Conservation (phyloP, 1,140 invertebrate genomes). For the Stegodyphus dumicola region DNA sequence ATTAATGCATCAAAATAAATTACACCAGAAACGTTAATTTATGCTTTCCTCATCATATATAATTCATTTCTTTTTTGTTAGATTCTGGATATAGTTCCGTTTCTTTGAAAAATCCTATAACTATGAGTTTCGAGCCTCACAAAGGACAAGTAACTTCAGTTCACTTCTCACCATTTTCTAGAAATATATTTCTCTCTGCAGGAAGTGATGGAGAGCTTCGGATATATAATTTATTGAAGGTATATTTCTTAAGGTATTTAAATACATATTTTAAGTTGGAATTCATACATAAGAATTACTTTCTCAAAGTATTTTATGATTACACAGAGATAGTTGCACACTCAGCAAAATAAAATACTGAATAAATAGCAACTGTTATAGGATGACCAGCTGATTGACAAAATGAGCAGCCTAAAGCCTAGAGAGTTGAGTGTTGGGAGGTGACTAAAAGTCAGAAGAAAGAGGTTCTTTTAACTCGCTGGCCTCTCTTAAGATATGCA, state of each 20-base stretch:
- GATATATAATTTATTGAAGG: slow-evolving; percentile 59
- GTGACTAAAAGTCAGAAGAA: too few relatives aligned
- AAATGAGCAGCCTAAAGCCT: too few relatives aligned
- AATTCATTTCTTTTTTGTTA: slow-evolving; percentile 2
- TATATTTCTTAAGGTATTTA: neutral
- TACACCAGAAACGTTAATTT: neutral
- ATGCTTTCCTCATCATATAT: neutral
- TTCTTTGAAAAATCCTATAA: slow-evolving; percentile 54
- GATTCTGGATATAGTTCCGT: slow-evolving; percentile 20
- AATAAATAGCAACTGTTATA: too few relatives aligned
- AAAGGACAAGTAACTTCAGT: slow-evolving; percentile 53
- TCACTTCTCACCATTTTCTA: slow-evolving; percentile 55
- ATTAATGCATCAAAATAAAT: neutral
- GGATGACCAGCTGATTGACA: too few relatives aligned
- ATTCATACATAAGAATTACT: too few relatives aligned
- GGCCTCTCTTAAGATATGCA: too few relatives aligned
- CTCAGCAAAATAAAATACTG: too few relatives aligned
- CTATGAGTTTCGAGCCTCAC: slow-evolving; percentile 54
- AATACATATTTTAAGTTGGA: too few relatives aligned
- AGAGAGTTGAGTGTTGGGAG: too few relatives aligned
- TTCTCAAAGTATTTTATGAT: too few relatives aligned
- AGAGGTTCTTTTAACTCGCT: too few relatives aligned
- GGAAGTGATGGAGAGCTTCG: slow-evolving; percentile 61
- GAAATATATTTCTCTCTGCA: slow-evolving; percentile 61
- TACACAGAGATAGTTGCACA: too few relatives aligned